Conservation (phyloP, 2,113 vertebrate genomes). For the Casuarius casuarius region DNA sequence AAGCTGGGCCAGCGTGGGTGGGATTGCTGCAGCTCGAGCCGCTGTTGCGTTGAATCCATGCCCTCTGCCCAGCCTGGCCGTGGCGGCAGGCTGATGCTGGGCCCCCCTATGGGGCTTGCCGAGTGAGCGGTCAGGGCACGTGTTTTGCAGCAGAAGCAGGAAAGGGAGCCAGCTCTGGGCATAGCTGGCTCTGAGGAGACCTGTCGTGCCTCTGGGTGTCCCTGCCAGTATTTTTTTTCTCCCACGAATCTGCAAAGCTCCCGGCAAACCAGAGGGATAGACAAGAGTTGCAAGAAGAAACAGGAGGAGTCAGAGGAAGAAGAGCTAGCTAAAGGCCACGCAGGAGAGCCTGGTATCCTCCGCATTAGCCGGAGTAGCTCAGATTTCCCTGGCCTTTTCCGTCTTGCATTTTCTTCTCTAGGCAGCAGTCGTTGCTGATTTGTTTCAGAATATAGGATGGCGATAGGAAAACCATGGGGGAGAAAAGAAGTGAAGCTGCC, state of each 20-base stretch:
- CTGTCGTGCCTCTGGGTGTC: no score
- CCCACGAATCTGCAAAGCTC: background rate
- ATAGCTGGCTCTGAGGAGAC: background rate
- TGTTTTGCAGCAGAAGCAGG: background rate
- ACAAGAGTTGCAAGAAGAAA: background rate
- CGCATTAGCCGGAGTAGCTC: fast-evolving
- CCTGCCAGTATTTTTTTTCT: background rate
- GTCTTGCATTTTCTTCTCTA: background rate
- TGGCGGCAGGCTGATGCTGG: background rate
- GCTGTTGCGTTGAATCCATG: fast-evolving
- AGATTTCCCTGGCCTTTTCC: background rate
- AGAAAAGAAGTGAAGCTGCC: fast-evolving
- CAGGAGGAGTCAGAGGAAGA: background rate
- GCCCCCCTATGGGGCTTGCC: fast-evolving
- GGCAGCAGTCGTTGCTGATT: background rate
- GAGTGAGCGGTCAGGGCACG: background rate
- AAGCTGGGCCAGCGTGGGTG: background rate
- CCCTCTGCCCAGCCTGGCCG: background rate
- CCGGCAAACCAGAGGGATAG: background rate
- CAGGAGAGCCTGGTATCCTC: background rate
- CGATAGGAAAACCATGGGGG: background rate
- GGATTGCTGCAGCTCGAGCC: fast-evolving
- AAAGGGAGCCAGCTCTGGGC: background rate
- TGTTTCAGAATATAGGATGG: background rate
- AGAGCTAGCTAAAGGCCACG: background rate